These are phyloP conservation scores for Nephrotoma appendiculata DNA, from an alignment of 2,888 invertebrate species.

Conservation along the genomic window DNA sequence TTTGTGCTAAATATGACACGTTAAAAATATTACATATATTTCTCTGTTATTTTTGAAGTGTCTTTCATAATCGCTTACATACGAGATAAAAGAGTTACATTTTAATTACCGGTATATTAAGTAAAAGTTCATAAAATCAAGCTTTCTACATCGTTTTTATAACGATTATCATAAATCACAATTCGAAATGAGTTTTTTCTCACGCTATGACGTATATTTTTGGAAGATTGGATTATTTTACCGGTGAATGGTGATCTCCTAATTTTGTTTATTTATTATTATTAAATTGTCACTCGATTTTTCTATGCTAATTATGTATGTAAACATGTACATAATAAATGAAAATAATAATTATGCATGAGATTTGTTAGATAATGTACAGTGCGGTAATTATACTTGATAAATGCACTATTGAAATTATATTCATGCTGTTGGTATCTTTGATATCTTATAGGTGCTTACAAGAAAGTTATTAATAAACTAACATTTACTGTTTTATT, in stretches of 20 bases:
- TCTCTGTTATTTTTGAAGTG: background rate
- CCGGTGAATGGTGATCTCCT: too few relatives aligned
- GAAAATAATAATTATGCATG: background rate
- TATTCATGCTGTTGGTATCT: background rate
- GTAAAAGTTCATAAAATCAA: background rate
- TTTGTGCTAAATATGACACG: too few relatives aligned
- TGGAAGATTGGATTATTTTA: background rate
- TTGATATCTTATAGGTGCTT: background rate
- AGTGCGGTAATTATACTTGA: background rate
- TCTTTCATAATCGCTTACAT: background rate
- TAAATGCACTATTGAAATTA: background rate
- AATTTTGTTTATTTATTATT: too few relatives aligned
- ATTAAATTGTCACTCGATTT: background rate
- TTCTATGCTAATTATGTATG: background rate
- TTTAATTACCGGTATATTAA: background rate
- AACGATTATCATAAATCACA: background rate
- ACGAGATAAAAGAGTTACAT: background rate
- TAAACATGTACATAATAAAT: background rate
- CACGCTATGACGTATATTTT: background rate
- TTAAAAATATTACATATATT: too few relatives aligned
- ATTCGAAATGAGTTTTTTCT: background rate
- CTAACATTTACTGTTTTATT: background rate
- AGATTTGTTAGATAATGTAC: background rate
- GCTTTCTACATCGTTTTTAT: background rate
- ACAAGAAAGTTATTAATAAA: background rate